Percentiles rank a stretch among this genome's conserved stretches.
Conservation (phyloP, 1,140 invertebrate species). For the Caenorhabditis brenneri region DNA sequence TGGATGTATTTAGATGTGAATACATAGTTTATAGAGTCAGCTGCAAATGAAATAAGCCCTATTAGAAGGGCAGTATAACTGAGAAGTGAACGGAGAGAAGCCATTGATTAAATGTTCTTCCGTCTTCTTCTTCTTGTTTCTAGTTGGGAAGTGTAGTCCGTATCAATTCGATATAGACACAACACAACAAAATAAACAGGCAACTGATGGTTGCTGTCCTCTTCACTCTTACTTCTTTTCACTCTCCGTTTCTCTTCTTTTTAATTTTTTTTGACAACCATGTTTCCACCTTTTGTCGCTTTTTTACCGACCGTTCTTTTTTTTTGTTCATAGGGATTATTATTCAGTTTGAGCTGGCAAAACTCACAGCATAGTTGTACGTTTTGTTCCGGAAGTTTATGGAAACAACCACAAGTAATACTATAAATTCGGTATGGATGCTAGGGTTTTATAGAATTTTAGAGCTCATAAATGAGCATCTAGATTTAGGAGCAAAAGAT, state of each 20-base stretch:
- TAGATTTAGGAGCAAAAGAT: not conserved
- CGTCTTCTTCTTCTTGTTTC: not conserved
- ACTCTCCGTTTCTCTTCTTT: not conserved
- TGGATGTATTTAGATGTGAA: conserved; percentile 37
- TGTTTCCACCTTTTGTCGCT: not conserved
- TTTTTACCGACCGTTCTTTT: conserved; percentile 4
- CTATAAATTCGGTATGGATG: too few relatives aligned
- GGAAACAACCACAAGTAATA: too few relatives aligned
- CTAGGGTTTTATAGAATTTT: too few relatives aligned
- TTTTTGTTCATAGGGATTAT: not conserved
- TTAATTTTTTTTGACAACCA: not conserved
- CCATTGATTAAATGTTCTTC: not conserved
- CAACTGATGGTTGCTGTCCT: not conserved
- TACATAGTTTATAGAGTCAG: conserved; percentile 5
- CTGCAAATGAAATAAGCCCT: not conserved
- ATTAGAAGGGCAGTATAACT: conserved; percentile 1
- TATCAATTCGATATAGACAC: conserved; percentile 10
- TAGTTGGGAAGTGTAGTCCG: not conserved
- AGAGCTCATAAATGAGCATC: too few relatives aligned
- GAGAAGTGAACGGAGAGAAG: not conserved
- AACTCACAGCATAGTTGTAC: too few relatives aligned
- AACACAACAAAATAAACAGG: conserved; percentile 12
- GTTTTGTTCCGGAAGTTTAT: too few relatives aligned
- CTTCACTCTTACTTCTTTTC: not conserved
- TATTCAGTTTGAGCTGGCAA: too few relatives aligned